phyloP scores from a whole-genome alignment of 2,888 invertebrate genomes.

The Resseliella maxima region DNA sequence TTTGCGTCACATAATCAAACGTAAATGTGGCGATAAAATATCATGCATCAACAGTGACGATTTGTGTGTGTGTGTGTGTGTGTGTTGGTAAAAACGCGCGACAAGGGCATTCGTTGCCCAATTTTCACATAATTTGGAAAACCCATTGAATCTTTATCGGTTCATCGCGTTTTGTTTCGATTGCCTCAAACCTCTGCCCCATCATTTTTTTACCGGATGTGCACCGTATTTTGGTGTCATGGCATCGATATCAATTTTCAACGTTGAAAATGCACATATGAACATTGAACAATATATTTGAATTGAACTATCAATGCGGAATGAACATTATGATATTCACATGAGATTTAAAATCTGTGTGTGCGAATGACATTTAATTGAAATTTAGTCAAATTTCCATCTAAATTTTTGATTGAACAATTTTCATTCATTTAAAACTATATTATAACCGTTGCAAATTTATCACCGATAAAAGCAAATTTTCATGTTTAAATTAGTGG shows the following conservation, averaged over 20 bases:
- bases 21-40: conserved; percentile 44
- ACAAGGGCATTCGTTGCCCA: conserved; percentile 34
- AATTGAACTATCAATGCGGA: background rate
- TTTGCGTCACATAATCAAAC: conserved; percentile 42
- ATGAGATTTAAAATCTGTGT: background rate
- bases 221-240: background rate
- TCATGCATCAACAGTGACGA: conserved; percentile 31
- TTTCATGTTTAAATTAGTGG: too few relatives aligned
- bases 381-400: conserved; percentile 1
- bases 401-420: background rate
- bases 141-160: conserved; percentile 27
- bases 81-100: background rate
- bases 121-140: conserved; percentile 43
- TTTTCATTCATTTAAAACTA: too few relatives aligned
- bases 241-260: background rate
- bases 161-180: background rate
- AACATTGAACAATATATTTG: background rate
- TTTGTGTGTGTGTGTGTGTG: background rate
- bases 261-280: background rate
- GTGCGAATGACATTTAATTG: background rate
- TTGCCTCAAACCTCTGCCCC: background rate
- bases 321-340: background rate
- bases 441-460: too few relatives aligned
- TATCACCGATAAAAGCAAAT: too few relatives aligned
- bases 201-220: background rate